These are phyloP conservation scores for Apostichopus leukothele DNA, from an alignment of 53 echinoderm and acorn worm species.

Conservation along the genomic window DNA sequence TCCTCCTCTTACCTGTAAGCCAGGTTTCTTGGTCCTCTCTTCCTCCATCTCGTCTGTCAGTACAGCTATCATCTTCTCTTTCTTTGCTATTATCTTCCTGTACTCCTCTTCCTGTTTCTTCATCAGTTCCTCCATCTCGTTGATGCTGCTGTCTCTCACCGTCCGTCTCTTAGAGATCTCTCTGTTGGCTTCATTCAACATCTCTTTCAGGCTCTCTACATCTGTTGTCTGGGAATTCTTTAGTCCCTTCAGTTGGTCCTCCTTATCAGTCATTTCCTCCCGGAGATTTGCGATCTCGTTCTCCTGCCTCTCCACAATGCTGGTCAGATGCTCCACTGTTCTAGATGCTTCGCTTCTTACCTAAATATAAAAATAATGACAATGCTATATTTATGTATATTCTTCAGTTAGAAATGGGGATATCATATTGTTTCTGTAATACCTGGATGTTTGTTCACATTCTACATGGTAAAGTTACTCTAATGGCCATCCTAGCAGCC, in stretches of 20 bases:
- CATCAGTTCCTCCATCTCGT: conserved; percentile 61
- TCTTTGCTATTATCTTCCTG: conserved; percentile 64
- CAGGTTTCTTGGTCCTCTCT: conserved; percentile 62
- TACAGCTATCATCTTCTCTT: conserved; percentile 65
- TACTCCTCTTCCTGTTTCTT: conserved; percentile 62
- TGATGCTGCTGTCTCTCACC: conserved; percentile 56
- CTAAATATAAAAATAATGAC: background rate
- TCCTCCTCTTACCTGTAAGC: conserved; percentile 52
- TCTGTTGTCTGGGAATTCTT: conserved; percentile 64
- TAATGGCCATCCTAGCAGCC: too few species aligned
- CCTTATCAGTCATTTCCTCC: conserved; percentile 64
- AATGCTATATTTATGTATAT: too few species aligned
- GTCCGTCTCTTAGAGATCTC: conserved; percentile 62
- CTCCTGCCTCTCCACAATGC: conserved; percentile 77
- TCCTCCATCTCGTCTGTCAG: conserved; percentile 80
- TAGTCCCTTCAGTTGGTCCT: conserved; percentile 57
- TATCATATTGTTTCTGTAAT: too few species aligned
- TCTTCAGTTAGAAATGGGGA: too few species aligned
- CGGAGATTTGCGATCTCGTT: conserved; percentile 69
- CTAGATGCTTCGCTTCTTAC: conserved; percentile 61
- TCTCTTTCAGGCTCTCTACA: conserved; percentile 72
- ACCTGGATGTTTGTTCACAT: too few species aligned
- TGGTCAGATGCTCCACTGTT: conserved; percentile 74
- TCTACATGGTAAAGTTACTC: too few species aligned
- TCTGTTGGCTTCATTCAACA: conserved; percentile 59